Percentiles rank a stretch among this genome's conserved stretches.
phyloP scores from a whole-genome alignment of 1,140 invertebrate species.

The Papilio xuthus region DNA sequence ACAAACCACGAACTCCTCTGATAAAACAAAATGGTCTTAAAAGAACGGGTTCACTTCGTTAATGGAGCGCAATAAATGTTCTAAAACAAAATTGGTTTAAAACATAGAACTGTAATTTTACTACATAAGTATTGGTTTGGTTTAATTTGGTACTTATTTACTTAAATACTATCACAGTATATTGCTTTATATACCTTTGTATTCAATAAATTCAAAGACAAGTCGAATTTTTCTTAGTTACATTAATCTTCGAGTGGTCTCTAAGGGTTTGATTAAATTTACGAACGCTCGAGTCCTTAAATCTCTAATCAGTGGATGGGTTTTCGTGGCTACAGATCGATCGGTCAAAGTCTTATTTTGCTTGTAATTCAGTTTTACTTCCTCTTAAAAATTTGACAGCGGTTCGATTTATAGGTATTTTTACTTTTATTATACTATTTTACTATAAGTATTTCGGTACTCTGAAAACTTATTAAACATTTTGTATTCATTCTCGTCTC shows the following conservation, averaged over 20 bases:
- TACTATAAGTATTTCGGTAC: too few relatives aligned
- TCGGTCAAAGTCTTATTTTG: constrained; percentile 5
- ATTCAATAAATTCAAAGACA: background rate
- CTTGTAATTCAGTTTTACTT: background rate
- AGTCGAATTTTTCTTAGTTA: background rate
- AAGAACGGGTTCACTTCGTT: constrained; percentile 1
- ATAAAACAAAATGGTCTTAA: constrained; percentile 7
- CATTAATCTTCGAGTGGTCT: background rate
- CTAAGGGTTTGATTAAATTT: constrained; percentile 5
- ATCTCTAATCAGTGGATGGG: constrained; percentile 14
- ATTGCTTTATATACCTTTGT: too few relatives aligned
- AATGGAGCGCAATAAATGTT: constrained; percentile 3
- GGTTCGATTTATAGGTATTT: background rate
- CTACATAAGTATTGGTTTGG: too few relatives aligned
- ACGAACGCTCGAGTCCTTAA: background rate
- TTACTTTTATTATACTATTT: background rate
- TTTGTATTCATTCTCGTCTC: too few relatives aligned
- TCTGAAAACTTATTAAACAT: too few relatives aligned
- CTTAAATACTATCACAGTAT: too few relatives aligned
- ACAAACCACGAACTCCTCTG: constrained; percentile 24
- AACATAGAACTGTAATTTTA: background rate
- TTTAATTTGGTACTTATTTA: too few relatives aligned
- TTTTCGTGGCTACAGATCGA: constrained; percentile 3
- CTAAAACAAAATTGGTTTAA: background rate
- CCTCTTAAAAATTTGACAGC: background rate